Evolutionary conservation across 2,113 vertebrate genomes (phyloP).

Genomic region (Siphamia tubifer): DNA sequence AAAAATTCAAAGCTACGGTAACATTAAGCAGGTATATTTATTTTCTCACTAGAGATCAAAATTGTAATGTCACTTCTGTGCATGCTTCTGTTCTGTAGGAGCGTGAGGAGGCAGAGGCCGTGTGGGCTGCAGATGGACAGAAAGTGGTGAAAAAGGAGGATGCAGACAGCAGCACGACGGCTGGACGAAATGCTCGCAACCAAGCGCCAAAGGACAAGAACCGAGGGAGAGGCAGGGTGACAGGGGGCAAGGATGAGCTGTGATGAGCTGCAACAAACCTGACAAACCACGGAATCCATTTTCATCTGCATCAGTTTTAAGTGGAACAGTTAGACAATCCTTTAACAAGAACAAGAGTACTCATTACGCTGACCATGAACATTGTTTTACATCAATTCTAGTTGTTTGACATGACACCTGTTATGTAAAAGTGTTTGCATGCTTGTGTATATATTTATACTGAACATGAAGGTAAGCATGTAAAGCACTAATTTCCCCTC

Average conservation of each 20-base stretch:
- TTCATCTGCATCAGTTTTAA: background rate
- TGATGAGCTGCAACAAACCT: constrained; percentile 43
- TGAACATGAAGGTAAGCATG: constrained; percentile 24
- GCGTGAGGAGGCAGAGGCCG: constrained; percentile 77
- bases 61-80: no score
- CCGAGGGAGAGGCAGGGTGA: constrained; percentile 65
- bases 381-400: background rate
- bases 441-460: constrained; percentile 44
- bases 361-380: background rate
- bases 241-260: constrained; percentile 73
- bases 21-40: no score
- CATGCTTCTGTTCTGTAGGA: constrained; percentile 69
- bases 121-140: constrained; percentile 72
- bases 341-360: background rate
- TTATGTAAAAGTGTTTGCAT: background rate
- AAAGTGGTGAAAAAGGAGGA: constrained; percentile 56
- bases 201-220: constrained; percentile 63
- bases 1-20: no score
- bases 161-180: constrained; percentile 9
- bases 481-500: background rate
- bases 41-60: no score
- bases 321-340: background rate
- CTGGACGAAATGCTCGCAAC: constrained; percentile 67
- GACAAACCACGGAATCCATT: constrained; percentile 4
- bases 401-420: background rate